Percentiles rank a stretch among this genome's conserved stretches.
Evolutionary conservation across 2,888 invertebrate genomes (phyloP).

Genomic region (Mythimna vitellina): DNA sequence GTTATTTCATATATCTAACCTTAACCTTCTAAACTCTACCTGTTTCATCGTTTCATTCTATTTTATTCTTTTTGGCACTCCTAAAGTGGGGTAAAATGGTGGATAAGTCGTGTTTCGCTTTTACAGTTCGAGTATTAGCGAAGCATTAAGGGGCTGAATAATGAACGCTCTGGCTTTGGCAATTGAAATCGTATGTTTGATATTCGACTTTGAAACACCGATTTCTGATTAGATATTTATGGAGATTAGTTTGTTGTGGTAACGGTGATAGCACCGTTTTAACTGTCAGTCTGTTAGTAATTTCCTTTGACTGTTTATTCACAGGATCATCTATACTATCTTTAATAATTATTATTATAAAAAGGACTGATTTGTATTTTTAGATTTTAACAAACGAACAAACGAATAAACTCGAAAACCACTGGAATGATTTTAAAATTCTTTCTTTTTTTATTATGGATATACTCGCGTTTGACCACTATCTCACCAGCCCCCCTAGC

Average conservation of each 20-base stretch:
- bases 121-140: conserved; percentile 59
- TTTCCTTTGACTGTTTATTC: background rate
- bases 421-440: too few relatives aligned
- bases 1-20: too few relatives aligned
- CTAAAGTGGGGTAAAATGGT: conserved; percentile 56
- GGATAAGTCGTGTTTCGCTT: conserved; percentile 61
- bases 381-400: too few relatives aligned
- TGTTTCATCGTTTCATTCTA: background rate
- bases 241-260: background rate
- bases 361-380: too few relatives aligned
- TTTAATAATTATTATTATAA: too few relatives aligned
- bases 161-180: conserved; percentile 36
- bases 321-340: background rate
- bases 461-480: too few relatives aligned
- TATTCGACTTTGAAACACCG: conserved; percentile 32
- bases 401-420: too few relatives aligned
- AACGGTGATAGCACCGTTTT: background rate
- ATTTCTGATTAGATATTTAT: conserved; percentile 32
- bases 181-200: conserved; percentile 49
- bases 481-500: too few relatives aligned
- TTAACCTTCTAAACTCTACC: conserved; percentile 25
- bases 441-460: too few relatives aligned
- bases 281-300: background rate
- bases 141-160: conserved; percentile 51
- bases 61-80: conserved; percentile 60